A percentile compares a stretch with the other conserved stretches of the same genome.
Conservation (phyloP, 2,113 vertebrate genomes). For the Ageneiosus marmoratus region DNA sequence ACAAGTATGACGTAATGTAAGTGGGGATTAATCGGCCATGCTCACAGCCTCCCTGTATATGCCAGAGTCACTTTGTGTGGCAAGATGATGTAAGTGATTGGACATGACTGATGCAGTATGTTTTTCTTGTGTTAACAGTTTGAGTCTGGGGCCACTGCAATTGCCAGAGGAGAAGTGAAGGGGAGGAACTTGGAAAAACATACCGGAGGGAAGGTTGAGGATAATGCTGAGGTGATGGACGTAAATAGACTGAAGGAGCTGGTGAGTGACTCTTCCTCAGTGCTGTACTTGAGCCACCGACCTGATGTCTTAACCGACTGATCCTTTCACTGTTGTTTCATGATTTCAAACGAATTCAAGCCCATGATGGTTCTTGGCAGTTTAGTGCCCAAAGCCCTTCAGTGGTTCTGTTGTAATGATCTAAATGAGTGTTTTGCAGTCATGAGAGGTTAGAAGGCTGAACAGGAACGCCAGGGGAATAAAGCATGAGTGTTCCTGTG, state of each 20-base stretch:
- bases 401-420: slow-evolving; percentile 62
- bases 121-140: slow-evolving; percentile 58
- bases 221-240: slow-evolving; percentile 59
- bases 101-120: slow-evolving; percentile 12
- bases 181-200: slow-evolving; percentile 52
- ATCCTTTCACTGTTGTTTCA: neutral
- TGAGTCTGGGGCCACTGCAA: slow-evolving; percentile 50
- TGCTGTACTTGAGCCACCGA: neutral
- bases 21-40: slow-evolving; percentile 42
- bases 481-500: slow-evolving; percentile 62
- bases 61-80: slow-evolving; percentile 27
- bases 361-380: slow-evolving; percentile 26
- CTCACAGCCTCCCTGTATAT: slow-evolving; percentile 15
- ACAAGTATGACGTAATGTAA: slow-evolving; percentile 22
- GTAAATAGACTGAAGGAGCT: slow-evolving; percentile 60
- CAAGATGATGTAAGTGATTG: slow-evolving; percentile 10
- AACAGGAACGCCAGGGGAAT: slow-evolving; percentile 49
- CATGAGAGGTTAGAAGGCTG: slow-evolving; percentile 44
- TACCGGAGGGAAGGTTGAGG: slow-evolving; percentile 50
- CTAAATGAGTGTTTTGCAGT: slow-evolving; percentile 61
- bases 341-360: slow-evolving; percentile 39
- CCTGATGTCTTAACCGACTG: slow-evolving; percentile 7
- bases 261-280: slow-evolving; percentile 60
- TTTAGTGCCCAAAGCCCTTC: slow-evolving; percentile 52
- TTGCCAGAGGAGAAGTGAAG: slow-evolving; percentile 48